Conservation (phyloP, 1,140 invertebrate species). For the Rhagoletis pomonella region DNA sequence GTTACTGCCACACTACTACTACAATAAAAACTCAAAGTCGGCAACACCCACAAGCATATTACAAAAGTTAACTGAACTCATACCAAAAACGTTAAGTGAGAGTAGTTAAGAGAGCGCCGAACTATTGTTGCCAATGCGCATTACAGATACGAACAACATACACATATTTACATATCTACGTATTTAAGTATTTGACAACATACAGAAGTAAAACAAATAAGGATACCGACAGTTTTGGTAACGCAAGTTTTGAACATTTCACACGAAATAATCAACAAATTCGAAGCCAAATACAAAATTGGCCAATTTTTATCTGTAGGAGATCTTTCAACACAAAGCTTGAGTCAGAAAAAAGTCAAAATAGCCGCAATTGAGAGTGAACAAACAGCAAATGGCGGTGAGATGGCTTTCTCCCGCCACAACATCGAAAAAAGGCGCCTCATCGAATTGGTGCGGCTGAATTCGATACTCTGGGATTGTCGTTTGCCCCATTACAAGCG, state of each 20-base stretch:
- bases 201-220: background rate
- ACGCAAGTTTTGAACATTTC: background rate
- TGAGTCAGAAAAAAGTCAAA: background rate
- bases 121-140: slow-evolving; percentile 28
- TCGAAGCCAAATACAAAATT: background rate
- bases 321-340: background rate
- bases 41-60: slow-evolving; percentile 25
- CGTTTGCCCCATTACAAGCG: slow-evolving; percentile 71
- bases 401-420: slow-evolving; percentile 71
- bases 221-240: background rate
- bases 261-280: background rate
- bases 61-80: slow-evolving; percentile 52
- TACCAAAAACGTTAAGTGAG: slow-evolving; percentile 54
- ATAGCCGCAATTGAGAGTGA: background rate
- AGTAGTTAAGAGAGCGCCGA: slow-evolving; percentile 47
- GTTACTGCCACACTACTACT: slow-evolving; percentile 33
- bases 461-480: slow-evolving; percentile 71
- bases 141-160: background rate
- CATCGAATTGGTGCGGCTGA: slow-evolving; percentile 70
- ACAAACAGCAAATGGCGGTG: slow-evolving; percentile 16
- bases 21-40: background rate
- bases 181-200: background rate
- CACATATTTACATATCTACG: background rate
- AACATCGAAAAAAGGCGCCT: slow-evolving; percentile 72
- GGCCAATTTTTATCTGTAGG: background rate